Conservation (phyloP, 2,113 vertebrate species). For the Zosterops japonicus region DNA sequence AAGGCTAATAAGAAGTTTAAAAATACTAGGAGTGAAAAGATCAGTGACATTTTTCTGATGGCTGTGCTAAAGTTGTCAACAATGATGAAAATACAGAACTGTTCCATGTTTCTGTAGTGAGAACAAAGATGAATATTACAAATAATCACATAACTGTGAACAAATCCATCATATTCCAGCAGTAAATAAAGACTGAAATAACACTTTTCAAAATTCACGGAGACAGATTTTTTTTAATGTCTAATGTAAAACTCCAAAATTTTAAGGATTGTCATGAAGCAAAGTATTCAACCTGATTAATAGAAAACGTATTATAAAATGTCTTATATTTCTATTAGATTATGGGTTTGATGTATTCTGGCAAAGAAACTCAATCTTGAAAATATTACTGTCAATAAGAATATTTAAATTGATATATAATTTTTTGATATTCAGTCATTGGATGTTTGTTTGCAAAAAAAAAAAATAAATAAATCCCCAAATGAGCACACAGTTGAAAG, state of each 20-base stretch:
- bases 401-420: neutral
- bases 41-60: neutral
- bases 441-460: neutral
- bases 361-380: neutral
- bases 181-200: neutral
- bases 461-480: neutral
- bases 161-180: neutral
- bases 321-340: neutral
- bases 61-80: neutral
- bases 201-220: neutral
- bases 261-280: neutral
- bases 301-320: neutral
- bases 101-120: neutral
- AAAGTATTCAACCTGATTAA: neutral
- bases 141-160: neutral
- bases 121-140: neutral
- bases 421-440: neutral
- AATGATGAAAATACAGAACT: neutral
- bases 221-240: neutral
- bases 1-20: neutral
- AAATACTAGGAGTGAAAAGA: neutral
- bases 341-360: neutral
- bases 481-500: neutral
- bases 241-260: neutral
- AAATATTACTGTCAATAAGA: neutral